Percentiles rank a stretch among this genome's conserved stretches.
These are phyloP conservation scores for Dicrurus megarhynchus DNA, from an alignment of 2,113 vertebrate genomes.

Conservation along the genomic window DNA sequence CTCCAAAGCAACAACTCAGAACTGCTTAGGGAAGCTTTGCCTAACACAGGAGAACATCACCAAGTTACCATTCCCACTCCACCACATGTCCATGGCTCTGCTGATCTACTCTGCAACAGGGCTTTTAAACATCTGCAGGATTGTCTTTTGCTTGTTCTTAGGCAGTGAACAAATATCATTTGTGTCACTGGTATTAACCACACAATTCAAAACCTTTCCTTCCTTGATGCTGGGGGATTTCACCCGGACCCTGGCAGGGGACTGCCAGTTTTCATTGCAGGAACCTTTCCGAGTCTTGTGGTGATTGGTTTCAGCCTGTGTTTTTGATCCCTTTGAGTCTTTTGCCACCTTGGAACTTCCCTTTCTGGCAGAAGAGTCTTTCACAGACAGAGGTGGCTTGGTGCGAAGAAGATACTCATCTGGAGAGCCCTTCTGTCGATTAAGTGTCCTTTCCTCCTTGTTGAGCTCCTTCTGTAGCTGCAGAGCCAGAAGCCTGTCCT, in stretches of 20 bases:
- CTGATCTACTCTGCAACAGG: constrained; percentile 45
- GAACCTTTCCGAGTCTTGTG: constrained; percentile 16
- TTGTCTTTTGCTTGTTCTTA: constrained; percentile 73
- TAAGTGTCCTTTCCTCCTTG: constrained; percentile 70
- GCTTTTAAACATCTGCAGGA: constrained; percentile 77
- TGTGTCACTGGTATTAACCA: constrained; percentile 40
- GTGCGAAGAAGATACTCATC: constrained; percentile 81
- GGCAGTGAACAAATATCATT: constrained; percentile 46
- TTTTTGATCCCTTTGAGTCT: neutral
- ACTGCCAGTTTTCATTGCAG: constrained; percentile 64
- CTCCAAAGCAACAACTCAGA: neutral
- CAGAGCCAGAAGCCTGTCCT: constrained; percentile 84
- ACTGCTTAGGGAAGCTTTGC: neutral
- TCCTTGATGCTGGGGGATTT: constrained; percentile 29
- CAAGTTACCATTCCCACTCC: neutral
- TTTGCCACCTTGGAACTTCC: neutral
- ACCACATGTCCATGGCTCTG: accelerated
- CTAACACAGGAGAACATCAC: neutral
- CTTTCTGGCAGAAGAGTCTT: neutral
- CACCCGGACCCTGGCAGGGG: constrained; percentile 3
- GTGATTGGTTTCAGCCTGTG: neutral
- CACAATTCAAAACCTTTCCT: constrained; percentile 58
- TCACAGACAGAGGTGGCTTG: neutral
- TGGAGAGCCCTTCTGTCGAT: constrained; percentile 83
- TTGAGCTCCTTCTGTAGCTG: constrained; percentile 83